Base-by-base conservation (phyloP, 1,140 invertebrate species). In the Sycobia sp. region DNA sequence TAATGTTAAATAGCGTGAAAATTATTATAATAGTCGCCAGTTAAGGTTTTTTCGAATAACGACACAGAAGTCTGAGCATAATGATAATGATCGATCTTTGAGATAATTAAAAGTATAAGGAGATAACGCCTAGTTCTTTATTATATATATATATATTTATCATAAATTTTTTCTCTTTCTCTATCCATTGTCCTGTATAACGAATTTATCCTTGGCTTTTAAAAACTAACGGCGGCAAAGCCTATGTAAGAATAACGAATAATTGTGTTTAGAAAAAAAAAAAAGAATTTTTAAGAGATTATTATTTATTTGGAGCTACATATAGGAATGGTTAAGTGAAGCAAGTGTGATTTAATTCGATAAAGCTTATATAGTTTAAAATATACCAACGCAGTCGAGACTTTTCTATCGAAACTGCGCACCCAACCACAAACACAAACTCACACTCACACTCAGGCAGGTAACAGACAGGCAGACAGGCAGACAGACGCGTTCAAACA, bases 261-360 rank as follows among this genome's bases (percentile, higher is more conserved):
- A 7, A 32, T 32, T n/a, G n/a, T n/a, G n/a, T n/a, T n/a, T n/a
- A n/a, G n/a, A n/a, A n/a, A 32, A 32, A 7, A 11, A 7, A 32
- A 4, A 32, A 32, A 7, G 20, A 39, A 53, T 22, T 51, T 53
- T n/a, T 25, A 16, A 43, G 34, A 61, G 29, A 20, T 54, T 46
- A 5, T 54, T 27, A n/a, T 54, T 62, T 46, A 38, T 54, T 54
- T 49, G 32, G 18, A 62, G 54, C 43, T 55, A 32, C 29, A 7
- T 32, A 32, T 4, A 53, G 36, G n/a, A 47, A 16, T 38, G 25
- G 8, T 62, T 54, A 39, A 39, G 51, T 41, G n/a, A 55, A 54
- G 51, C 51, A 62, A 62, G 32, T 55, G 60, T 62, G 50, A 62
- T 62, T 55, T 49, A 29, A 55, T 62, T 55, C 43, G n/a, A 62